Conservation (phyloP, 2,113 vertebrate species). For the Rana temporaria region DNA sequence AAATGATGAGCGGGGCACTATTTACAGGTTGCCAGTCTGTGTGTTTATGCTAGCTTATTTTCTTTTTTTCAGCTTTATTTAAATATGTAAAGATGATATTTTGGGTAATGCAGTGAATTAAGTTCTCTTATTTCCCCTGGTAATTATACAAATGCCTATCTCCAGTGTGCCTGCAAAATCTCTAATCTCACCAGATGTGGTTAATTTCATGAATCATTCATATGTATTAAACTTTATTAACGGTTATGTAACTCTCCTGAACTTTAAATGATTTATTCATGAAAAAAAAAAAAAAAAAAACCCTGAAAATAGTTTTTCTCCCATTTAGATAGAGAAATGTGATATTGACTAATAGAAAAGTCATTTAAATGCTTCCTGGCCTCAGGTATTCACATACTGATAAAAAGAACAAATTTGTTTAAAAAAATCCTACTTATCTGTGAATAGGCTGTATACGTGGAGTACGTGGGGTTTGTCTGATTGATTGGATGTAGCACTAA, state of each 20-base stretch:
- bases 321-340: conserved; percentile 39
- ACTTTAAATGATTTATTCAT: conserved; percentile 33
- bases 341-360: conserved; percentile 26
- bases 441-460: conserved; percentile 50
- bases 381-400: background rate
- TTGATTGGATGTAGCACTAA: conserved; percentile 55
- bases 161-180: conserved; percentile 1
- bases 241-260: background rate
- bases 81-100: conserved; percentile 41
- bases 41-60: background rate
- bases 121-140: conserved; percentile 27
- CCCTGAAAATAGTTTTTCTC: conserved; percentile 29
- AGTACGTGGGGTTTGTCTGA: conserved; percentile 49
- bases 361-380: background rate
- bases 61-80: conserved; percentile 19
- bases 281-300: conserved; percentile 57
- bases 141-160: conserved; percentile 4
- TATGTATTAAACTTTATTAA: conserved; percentile 37
- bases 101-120: conserved; percentile 10
- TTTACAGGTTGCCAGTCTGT: background rate
- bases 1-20: background rate
- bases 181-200: conserved; percentile 36
- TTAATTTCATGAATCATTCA: conserved; percentile 55
- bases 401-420: conserved; percentile 13
- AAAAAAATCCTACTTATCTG: conserved; percentile 37